phyloP scores from a whole-genome alignment of 2,888 invertebrate species.

The Ferdinandea cuprea region DNA sequence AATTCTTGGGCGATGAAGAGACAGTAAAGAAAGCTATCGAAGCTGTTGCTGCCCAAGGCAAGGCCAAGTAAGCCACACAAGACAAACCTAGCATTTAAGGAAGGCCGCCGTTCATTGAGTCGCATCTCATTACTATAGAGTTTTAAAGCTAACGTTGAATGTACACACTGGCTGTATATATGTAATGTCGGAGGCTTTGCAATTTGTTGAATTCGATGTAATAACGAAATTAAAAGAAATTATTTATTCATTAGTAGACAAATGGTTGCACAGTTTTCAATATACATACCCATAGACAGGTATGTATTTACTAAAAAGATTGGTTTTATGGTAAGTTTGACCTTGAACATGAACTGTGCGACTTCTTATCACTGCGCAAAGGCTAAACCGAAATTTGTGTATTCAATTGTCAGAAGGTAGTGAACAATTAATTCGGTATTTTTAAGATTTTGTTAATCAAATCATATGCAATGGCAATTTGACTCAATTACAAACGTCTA shows the following conservation, averaged over 20 bases:
- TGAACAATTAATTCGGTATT: slow-evolving; percentile 22
- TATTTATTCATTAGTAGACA: slow-evolving; percentile 58
- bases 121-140: slow-evolving; percentile 19
- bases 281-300: no score
- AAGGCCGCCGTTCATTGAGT: slow-evolving; percentile 45
- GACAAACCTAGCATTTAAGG: slow-evolving; percentile 51
- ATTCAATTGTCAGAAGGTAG: no score
- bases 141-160: slow-evolving; percentile 10
- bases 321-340: no score
- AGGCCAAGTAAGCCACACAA: slow-evolving; percentile 86
- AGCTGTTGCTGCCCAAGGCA: slow-evolving; percentile 91
- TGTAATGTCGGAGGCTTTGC: slow-evolving; percentile 12
- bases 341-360: no score
- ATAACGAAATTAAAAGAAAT: slow-evolving; percentile 47
- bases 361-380: no score
- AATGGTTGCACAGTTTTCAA: no score
- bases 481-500: no score
- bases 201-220: slow-evolving; percentile 53
- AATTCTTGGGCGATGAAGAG: slow-evolving; percentile 92
- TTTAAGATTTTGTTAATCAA: no score
- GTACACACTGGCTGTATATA: slow-evolving; percentile 11
- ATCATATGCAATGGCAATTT: no score
- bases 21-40: slow-evolving; percentile 91
- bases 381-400: no score
- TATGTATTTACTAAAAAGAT: no score